These are phyloP conservation scores for Myioborus miniatus DNA, from an alignment of 2,797 vertebrate species.

Conservation along the genomic window DNA sequence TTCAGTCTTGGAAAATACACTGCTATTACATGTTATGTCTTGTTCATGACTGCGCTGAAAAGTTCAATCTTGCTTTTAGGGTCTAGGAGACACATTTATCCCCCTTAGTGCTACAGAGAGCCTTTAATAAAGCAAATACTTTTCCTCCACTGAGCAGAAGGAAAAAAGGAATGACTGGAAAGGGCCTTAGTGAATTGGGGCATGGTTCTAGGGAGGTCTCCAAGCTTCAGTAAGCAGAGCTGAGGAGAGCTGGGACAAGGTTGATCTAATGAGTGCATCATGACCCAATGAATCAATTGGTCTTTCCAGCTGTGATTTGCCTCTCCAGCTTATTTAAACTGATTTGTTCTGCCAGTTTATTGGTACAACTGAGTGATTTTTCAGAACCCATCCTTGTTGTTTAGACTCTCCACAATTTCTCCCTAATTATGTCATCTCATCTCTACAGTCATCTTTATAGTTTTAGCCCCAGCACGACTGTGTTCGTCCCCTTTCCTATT, in stretches of 20 bases:
- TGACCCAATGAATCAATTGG: slow-evolving; percentile 55
- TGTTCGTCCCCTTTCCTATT: neutral
- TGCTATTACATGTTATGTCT: slow-evolving; percentile 1
- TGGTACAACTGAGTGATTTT: slow-evolving; percentile 48
- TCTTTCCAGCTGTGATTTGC: slow-evolving; percentile 55
- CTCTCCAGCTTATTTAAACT: slow-evolving; percentile 48
- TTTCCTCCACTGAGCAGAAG: slow-evolving; percentile 43
- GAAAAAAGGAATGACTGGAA: slow-evolving; percentile 38
- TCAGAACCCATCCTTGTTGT: slow-evolving; percentile 3
- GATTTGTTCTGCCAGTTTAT: slow-evolving; percentile 63
- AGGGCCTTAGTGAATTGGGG: slow-evolving; percentile 39
- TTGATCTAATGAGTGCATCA: slow-evolving; percentile 69
- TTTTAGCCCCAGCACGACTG: neutral
- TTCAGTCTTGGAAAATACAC: neutral
- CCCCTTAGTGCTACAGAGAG: slow-evolving; percentile 7
- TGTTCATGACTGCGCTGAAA: slow-evolving; percentile 38
- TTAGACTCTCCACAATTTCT: slow-evolving; percentile 11
- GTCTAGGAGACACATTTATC: slow-evolving; percentile 42
- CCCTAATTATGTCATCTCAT: slow-evolving; percentile 21
- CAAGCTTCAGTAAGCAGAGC: slow-evolving; percentile 61
- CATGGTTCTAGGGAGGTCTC: slow-evolving; percentile 48
- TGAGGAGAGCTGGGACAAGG: slow-evolving; percentile 29
- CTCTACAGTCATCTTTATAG: neutral
- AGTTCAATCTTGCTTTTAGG: slow-evolving; percentile 43
- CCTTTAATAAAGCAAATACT: slow-evolving; percentile 36